Percentiles rank a stretch among this genome's conserved stretches.
These are phyloP conservation scores for Drosophila hawaiiensis DNA, from an alignment of 2,888 invertebrate genomes.

Conservation along the genomic window DNA sequence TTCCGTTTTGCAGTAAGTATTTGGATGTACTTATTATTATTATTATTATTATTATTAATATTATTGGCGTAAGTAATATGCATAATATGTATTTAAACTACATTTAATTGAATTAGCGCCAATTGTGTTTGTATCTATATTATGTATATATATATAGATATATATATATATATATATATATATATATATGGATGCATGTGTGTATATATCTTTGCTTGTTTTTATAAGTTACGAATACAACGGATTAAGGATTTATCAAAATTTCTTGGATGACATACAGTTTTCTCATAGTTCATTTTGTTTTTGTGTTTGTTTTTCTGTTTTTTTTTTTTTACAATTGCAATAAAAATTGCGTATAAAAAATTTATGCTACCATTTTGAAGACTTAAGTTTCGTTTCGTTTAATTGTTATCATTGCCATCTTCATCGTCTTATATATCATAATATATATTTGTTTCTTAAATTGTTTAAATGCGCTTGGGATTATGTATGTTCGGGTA, in stretches of 20 bases:
- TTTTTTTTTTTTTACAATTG: constrained; percentile 63
- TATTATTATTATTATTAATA: constrained; percentile 30
- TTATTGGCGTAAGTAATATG: constrained; percentile 50
- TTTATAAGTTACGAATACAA: constrained; percentile 53
- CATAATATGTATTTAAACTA: constrained; percentile 64
- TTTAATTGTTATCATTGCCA: constrained; percentile 60
- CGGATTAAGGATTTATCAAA: constrained; percentile 57
- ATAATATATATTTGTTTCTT: constrained; percentile 1
- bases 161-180: constrained; percentile 32
- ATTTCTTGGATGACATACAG: constrained; percentile 44
- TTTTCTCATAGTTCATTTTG: constrained; percentile 49
- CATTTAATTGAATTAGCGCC: constrained; percentile 77
- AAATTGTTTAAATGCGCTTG: constrained; percentile 68
- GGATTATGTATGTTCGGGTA: constrained; percentile 80
- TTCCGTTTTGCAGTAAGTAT: constrained; percentile 40
- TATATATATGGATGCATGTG: constrained; percentile 36
- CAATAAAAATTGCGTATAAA: constrained; percentile 78
- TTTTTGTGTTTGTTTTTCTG: constrained; percentile 7
- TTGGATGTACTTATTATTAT: constrained; percentile 27
- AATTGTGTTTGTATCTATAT: constrained; percentile 55
- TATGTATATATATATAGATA: constrained; percentile 42
- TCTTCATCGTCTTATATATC: constrained; percentile 18
- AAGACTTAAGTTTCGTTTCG: constrained; percentile 68
- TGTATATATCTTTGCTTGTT: constrained; percentile 41
- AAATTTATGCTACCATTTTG: constrained; percentile 73